Percentiles rank a stretch among this genome's conserved stretches.
Evolutionary conservation across 2,888 invertebrate species (phyloP).

Genomic region (Cephus runcator): DNA sequence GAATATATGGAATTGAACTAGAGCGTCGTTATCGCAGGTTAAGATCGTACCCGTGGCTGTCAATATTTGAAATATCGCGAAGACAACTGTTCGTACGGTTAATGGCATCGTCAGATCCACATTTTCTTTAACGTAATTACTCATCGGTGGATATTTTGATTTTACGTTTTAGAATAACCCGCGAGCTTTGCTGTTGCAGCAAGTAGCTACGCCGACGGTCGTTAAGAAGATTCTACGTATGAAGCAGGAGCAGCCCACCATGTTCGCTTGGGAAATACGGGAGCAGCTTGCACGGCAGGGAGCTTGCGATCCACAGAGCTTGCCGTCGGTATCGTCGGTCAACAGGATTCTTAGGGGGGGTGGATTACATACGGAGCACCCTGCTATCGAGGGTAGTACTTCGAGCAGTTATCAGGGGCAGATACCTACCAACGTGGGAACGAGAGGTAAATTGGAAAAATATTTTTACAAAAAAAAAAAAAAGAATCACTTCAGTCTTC

Average conservation of each 20-base stretch:
- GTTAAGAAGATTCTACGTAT: conserved; percentile 93
- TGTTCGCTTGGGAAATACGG: conserved; percentile 97
- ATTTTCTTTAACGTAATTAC: background rate
- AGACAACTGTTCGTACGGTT: background rate
- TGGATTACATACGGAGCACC: conserved; percentile 76
- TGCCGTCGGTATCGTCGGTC: conserved; percentile 94
- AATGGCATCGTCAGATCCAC: background rate
- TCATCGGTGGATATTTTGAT: conserved; percentile 1
- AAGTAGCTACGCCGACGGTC: conserved; percentile 96
- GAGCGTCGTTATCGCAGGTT: background rate
- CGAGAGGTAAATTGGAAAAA: conserved; percentile 44
- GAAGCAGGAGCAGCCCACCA: conserved; percentile 94
- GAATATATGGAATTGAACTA: background rate
- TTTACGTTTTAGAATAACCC: conserved; percentile 20
- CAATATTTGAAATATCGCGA: background rate
- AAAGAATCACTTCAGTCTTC: background rate
- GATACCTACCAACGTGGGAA: conserved; percentile 45
- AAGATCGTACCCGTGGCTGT: background rate
- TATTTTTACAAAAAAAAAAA: conserved; percentile 3
- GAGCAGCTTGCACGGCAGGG: conserved; percentile 89
- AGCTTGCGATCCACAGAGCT: conserved; percentile 89
- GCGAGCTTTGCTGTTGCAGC: conserved; percentile 71
- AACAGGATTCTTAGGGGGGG: conserved; percentile 92
- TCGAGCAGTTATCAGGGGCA: conserved; percentile 51
- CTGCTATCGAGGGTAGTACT: conserved; percentile 46